Evolutionary conservation across 2,113 vertebrate species (phyloP), one percentile per base, ranked within the genome.

Genomic region (Campylorhamphus procurvoides): DNA sequence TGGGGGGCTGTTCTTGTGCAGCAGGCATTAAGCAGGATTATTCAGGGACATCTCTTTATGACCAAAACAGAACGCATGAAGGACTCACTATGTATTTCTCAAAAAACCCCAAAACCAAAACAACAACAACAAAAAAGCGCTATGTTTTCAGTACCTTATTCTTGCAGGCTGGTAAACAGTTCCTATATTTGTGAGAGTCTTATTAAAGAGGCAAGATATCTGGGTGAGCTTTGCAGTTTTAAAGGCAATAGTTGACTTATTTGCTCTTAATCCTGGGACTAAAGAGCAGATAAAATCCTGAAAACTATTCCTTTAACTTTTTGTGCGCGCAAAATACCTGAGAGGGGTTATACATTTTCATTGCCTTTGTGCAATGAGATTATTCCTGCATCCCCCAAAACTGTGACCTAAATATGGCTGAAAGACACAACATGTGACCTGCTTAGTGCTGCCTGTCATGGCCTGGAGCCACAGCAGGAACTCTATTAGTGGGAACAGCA

Each of bases 361-460:
- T 98, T 98, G 98, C 98, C 97, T 98, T 98, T 98, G 97, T 98
- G 98, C 96, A 98, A 98, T 95, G 97, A 98, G 97, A 97, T 97
- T 97, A 97, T 97, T 98, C 97, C 96, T 97, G 97, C 98, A 98
- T 96, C 97, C 94, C 96, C 96, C 94, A 93, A 98, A 98, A 98
- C 98, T 98, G 98, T 99, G 99, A 99, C 99, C 99, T 99, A 99
- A 99, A 99, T 99, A 99, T 99, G 98, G 99, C 98, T 99, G 98
- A 99, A 99, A 99, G 98, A 99, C 97, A 98, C 98, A 99, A 98
- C 98, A 98, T 99, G 99, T 99, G 99, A 99, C 99, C 99, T 98
- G 99, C 98, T 98, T 98, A 98, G 98, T 96, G 97, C 97, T 98
- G 97, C 97, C 93, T 97, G 97, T 97, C 92, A 98, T 98, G 98